Percentiles rank a stretch among this genome's conserved stretches.
phyloP scores from a whole-genome alignment of 2,113 vertebrate genomes.

The Elachura formosa region DNA sequence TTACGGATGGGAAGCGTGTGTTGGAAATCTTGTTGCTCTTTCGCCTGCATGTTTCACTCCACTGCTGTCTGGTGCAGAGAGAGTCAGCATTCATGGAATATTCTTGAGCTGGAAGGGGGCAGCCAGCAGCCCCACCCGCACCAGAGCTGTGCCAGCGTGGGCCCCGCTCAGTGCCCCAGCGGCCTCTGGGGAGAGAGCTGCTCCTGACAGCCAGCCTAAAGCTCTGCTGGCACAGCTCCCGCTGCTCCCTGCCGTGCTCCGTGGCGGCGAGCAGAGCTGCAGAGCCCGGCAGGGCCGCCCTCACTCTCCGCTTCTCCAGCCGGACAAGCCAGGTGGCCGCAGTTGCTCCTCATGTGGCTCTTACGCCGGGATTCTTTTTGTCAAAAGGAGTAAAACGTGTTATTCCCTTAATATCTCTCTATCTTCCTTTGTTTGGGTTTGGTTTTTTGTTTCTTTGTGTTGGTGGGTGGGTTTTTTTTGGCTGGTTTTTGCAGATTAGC shows the following conservation, averaged over 20 bases:
- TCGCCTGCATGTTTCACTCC: fast-evolving
- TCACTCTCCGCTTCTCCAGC: neutral
- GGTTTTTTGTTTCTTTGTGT: neutral
- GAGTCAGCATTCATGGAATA: neutral
- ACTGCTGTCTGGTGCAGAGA: neutral
- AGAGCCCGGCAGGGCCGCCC: neutral
- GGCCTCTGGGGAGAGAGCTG: neutral
- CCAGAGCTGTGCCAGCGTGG: too few species aligned
- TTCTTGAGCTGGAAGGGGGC: neutral
- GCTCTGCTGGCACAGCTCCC: neutral
- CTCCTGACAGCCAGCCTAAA: fast-evolving
- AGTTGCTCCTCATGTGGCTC: neutral
- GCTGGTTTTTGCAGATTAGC: neutral
- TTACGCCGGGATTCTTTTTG: neutral
- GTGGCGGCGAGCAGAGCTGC: too few species aligned
- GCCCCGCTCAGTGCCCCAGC: too few species aligned
- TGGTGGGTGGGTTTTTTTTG: neutral
- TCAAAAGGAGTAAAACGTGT: neutral
- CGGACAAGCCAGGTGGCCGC: neutral
- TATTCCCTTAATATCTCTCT: neutral
- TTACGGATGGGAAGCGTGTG: too few species aligned
- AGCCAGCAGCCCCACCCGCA: fast-evolving
- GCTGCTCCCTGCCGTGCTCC: too few species aligned
- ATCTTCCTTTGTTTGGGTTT: neutral
- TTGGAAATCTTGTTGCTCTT: fast-evolving